A percentile compares a stretch with the other conserved stretches of the same genome.
Evolutionary conservation across 1,140 invertebrate genomes (phyloP).

Genomic region (Rhyacophila brunnea): DNA sequence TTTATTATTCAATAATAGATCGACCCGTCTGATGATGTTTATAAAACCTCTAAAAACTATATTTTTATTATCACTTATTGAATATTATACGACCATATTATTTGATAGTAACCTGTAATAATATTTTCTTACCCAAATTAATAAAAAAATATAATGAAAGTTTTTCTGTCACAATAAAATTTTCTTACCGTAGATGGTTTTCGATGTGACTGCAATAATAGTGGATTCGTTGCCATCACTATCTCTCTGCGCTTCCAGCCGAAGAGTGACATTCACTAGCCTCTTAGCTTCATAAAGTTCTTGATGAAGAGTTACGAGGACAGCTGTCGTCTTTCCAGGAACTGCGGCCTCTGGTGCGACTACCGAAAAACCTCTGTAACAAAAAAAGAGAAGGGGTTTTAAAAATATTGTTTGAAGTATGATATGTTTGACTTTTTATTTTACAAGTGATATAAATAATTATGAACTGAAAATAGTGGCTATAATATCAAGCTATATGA

Average conservation of each 20-base stretch:
- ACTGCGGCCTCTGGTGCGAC: constrained; percentile 61
- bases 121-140: background rate
- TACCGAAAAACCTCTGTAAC: constrained; percentile 60
- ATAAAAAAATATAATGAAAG: background rate
- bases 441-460: too few species aligned
- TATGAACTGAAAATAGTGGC: too few species aligned
- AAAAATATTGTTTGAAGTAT: too few species aligned
- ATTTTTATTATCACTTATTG: too few species aligned
- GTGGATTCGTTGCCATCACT: constrained; percentile 45
- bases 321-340: constrained; percentile 60
- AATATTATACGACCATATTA: too few species aligned
- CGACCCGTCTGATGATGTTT: too few species aligned
- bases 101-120: too few species aligned
- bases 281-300: constrained; percentile 54
- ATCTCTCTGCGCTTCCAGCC: constrained; percentile 44
- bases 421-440: too few species aligned
- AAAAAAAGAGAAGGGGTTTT: constrained; percentile 26
- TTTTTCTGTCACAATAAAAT: too few species aligned
- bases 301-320: constrained; percentile 61
- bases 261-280: constrained; percentile 58
- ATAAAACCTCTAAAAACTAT: too few species aligned
- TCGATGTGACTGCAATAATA: constrained; percentile 46
- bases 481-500: too few species aligned
- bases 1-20: too few species aligned
- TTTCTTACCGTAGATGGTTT: constrained; percentile 49